A percentile compares a stretch with the other conserved stretches of the same genome.
phyloP scores from a whole-genome alignment of 92 coral and sea anemone genomes.

The Diadumene lineata region DNA sequence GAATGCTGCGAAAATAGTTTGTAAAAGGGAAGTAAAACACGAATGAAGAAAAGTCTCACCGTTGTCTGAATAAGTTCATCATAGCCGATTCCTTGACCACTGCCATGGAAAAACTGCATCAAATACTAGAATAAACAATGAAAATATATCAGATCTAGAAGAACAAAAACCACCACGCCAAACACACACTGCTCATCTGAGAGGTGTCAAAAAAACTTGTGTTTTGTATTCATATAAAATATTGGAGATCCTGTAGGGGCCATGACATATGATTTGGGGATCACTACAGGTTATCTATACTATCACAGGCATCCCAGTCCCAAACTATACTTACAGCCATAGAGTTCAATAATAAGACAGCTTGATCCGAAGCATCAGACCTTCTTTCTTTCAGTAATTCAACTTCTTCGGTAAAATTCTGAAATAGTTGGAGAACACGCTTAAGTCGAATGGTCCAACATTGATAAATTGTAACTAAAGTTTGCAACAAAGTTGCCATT shows the following conservation, averaged over 20 bases:
- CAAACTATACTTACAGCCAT: slow-evolving; percentile 49
- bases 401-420: slow-evolving; percentile 72
- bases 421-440: neutral
- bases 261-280: too few species aligned
- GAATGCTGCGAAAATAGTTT: too few species aligned
- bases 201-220: too few species aligned
- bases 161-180: too few species aligned
- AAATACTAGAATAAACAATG: slow-evolving; percentile 42
- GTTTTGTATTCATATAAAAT: too few species aligned
- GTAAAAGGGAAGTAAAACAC: neutral
- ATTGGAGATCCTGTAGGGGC: too few species aligned
- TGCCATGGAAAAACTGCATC: slow-evolving; percentile 74
- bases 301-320: neutral
- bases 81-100: slow-evolving; percentile 45
- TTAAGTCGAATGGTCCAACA: neutral
- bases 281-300: neutral
- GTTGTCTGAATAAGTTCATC: slow-evolving; percentile 46
- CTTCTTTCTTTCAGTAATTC: slow-evolving; percentile 44
- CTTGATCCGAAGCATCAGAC: slow-evolving; percentile 57
- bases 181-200: too few species aligned
- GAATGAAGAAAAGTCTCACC: slow-evolving; percentile 41
- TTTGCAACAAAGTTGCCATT: neutral
- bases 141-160: too few species aligned
- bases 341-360: slow-evolving; percentile 59
- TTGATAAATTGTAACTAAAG: too few species aligned